These are phyloP conservation scores for Agonopterix alstromeriana DNA, from an alignment of 2,888 invertebrate genomes.

Conservation along the genomic window DNA sequence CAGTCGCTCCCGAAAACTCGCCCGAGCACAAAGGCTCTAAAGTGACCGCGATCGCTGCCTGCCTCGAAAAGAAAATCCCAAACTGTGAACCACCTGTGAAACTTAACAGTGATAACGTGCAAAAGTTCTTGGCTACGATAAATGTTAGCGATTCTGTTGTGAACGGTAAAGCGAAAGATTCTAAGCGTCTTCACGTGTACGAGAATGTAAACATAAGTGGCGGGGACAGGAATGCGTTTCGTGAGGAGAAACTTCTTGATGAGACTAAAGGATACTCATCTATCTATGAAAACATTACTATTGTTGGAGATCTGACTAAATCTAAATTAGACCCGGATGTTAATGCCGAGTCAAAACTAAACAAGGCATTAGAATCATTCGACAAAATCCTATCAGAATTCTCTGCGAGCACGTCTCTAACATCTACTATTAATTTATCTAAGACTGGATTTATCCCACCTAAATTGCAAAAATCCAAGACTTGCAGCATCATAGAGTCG, in stretches of 20 bases:
- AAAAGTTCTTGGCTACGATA: slow-evolving; percentile 46
- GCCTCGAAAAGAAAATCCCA: slow-evolving; percentile 57
- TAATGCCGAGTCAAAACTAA: slow-evolving; percentile 51
- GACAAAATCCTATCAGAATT: slow-evolving; percentile 69
- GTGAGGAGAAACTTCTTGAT: slow-evolving; percentile 42
- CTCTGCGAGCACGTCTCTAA: slow-evolving; percentile 41
- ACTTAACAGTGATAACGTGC: slow-evolving; percentile 55
- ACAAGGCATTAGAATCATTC: slow-evolving; percentile 67
- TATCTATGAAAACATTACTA: slow-evolving; percentile 67
- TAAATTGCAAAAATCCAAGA: slow-evolving; percentile 82
- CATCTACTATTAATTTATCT: slow-evolving; percentile 30
- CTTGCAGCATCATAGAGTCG: slow-evolving; percentile 82
- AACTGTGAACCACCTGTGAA: slow-evolving; percentile 52
- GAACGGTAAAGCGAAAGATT: slow-evolving; percentile 37
- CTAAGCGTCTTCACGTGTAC: slow-evolving; percentile 50
- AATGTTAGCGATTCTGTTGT: slow-evolving; percentile 45
- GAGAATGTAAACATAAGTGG: slow-evolving; percentile 65
- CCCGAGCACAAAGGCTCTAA: slow-evolving; percentile 60
- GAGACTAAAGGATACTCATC: slow-evolving; percentile 66
- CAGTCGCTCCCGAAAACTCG: slow-evolving; percentile 55
- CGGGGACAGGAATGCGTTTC: slow-evolving; percentile 28
- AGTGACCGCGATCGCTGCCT: slow-evolving; percentile 69
- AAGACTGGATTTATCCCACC: slow-evolving; percentile 60
- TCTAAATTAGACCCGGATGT: slow-evolving; percentile 20
- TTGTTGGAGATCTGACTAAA: slow-evolving; percentile 41